Evolutionary conservation across 1,140 invertebrate species (phyloP).

Genomic region (Pomacea maculata): DNA sequence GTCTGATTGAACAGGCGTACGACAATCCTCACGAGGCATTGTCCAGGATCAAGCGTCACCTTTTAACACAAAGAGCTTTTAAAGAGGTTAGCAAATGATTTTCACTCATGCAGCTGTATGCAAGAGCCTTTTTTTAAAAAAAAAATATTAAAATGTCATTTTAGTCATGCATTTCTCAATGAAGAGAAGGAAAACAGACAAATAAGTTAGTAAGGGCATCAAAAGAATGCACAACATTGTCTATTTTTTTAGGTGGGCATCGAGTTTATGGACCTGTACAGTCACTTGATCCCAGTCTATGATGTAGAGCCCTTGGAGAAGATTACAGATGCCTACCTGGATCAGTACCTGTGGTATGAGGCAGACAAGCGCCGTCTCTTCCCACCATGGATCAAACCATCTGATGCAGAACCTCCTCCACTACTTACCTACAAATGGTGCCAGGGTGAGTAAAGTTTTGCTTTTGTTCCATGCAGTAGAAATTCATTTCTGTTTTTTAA

Average conservation of each 20-base stretch:
- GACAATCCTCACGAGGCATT: slow-evolving; percentile 99
- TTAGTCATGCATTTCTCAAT: background rate
- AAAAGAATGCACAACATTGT: background rate
- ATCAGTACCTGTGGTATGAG: slow-evolving; percentile 99
- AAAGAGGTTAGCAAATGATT: slow-evolving; percentile 80
- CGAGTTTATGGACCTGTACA: slow-evolving; percentile 99
- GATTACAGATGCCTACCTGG: slow-evolving; percentile 99
- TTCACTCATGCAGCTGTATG: background rate
- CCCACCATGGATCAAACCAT: slow-evolving; percentile 99
- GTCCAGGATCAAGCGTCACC: slow-evolving; percentile 98
- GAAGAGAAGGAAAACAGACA: background rate
- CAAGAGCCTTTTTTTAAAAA: background rate
- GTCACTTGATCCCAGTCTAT: slow-evolving; percentile 97
- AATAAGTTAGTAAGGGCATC: no score
- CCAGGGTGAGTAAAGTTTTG: slow-evolving; percentile 77
- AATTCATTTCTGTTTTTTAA: no score
- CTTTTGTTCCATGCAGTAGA: background rate
- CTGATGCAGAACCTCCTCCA: slow-evolving; percentile 97
- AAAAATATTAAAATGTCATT: background rate
- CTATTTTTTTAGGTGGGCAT: slow-evolving; percentile 81
- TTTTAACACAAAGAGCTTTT: slow-evolving; percentile 97
- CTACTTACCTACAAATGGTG: slow-evolving; percentile 99
- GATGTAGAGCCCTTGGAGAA: slow-evolving; percentile 99
- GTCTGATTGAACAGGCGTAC: slow-evolving; percentile 99
- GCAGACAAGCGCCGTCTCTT: slow-evolving; percentile 97